A percentile compares a stretch with the other conserved stretches of the same genome.
phyloP scores from a whole-genome alignment of 1,140 invertebrate genomes.

The Drosophila tani region DNA sequence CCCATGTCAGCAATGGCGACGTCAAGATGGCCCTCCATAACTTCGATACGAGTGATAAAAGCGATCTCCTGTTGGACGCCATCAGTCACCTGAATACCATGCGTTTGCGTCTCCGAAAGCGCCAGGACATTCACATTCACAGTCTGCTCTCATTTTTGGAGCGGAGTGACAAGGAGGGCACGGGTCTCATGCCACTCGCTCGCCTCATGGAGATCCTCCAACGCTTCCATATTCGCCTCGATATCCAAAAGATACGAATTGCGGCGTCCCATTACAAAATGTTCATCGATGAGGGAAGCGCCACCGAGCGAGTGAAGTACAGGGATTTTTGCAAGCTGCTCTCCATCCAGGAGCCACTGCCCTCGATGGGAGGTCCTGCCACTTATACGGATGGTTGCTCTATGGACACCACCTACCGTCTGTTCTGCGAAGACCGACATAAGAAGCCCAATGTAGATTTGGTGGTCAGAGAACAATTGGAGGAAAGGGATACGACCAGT shows the following conservation, averaged over 20 bases:
- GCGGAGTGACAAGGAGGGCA: slow-evolving; percentile 43
- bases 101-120: slow-evolving; percentile 53
- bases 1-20: slow-evolving; percentile 29
- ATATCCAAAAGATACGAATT: slow-evolving; percentile 52
- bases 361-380: slow-evolving; percentile 40
- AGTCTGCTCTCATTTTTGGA: slow-evolving; percentile 50
- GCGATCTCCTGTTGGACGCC: slow-evolving; percentile 36
- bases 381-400: slow-evolving; percentile 24
- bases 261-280: slow-evolving; percentile 47
- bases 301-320: slow-evolving; percentile 59
- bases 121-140: slow-evolving; percentile 50
- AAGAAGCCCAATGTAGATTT: slow-evolving; percentile 27
- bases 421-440: slow-evolving; percentile 56
- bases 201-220: slow-evolving; percentile 52
- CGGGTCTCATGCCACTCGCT: slow-evolving; percentile 36
- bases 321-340: slow-evolving; percentile 57
- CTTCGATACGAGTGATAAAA: slow-evolving; percentile 25
- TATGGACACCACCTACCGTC: slow-evolving; percentile 65
- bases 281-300: slow-evolving; percentile 50
- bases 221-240: slow-evolving; percentile 36
- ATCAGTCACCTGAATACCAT: slow-evolving; percentile 58
- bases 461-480: background rate
- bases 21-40: slow-evolving; percentile 61
- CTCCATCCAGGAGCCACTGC: slow-evolving; percentile 55
- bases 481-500: slow-evolving; percentile 21